Evolutionary conservation across 1,140 invertebrate species (phyloP).

Genomic region (Thaumatotibia leucotreta): DNA sequence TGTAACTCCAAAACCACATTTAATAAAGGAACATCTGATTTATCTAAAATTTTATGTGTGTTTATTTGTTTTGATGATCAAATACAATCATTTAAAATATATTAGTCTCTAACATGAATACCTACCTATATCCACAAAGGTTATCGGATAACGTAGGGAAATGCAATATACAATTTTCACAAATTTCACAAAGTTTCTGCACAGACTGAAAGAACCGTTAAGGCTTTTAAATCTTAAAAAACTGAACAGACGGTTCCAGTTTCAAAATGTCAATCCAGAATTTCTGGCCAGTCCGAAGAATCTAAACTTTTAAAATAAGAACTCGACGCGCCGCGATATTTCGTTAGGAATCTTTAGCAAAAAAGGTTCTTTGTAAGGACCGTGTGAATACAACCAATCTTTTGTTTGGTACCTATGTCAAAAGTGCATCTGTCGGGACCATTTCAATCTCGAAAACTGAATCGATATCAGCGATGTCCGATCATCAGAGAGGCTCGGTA

Average conservation of each 20-base stretch:
- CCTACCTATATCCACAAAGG: too few species aligned
- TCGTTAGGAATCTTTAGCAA: conserved; percentile 52
- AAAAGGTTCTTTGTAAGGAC: conserved; percentile 53
- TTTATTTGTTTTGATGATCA: too few species aligned
- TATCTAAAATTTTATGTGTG: too few species aligned
- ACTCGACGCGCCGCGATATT: conserved; percentile 62
- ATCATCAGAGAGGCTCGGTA: not conserved
- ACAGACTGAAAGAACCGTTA: not conserved
- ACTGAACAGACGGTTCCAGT: not conserved
- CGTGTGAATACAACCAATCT: conserved; percentile 24
- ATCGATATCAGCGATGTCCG: not conserved
- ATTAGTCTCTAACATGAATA: too few species aligned
- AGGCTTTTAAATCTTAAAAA: not conserved
- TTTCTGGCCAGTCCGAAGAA: not conserved
- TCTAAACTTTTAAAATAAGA: conserved; percentile 36
- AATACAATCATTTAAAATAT: too few species aligned
- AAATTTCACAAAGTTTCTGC: not conserved
- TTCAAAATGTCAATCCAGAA: conserved; percentile 2
- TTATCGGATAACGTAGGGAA: too few species aligned
- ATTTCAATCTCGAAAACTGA: conserved; percentile 42
- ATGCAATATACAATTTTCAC: too few species aligned
- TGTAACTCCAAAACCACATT: too few species aligned
- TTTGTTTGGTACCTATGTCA: conserved; percentile 52
- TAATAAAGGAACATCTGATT: too few species aligned
- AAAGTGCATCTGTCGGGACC: conserved; percentile 57